Base-by-base conservation (phyloP, 2,797 vertebrate species). In the Tinamus major region DNA sequence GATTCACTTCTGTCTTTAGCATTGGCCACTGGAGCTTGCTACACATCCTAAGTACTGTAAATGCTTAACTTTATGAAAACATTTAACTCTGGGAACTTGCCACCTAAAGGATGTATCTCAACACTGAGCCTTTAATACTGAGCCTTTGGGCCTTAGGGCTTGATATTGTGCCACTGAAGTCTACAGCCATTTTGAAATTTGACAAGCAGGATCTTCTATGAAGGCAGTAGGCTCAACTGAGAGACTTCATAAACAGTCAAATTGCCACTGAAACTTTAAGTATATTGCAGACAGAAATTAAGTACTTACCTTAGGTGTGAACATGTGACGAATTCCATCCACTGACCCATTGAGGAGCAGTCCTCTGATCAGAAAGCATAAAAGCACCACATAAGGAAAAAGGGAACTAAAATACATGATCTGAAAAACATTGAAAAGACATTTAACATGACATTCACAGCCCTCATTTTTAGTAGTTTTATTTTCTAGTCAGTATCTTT, bases 381-480 rank as follows among this genome's bases (percentile, higher is more conserved):
- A 95, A 96, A 99, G 97, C 83, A 99, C 99, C 85, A 99, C 97
- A 55, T 99, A 99, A 3, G 99, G 99, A 90, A 99, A 99, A 92
- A 99, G 97, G 85, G 99, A 99, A 97, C 99, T 99, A 98, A 99
- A 99, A 97, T 99, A 99, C 99, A 99, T 99, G 93, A 99, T 98
- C 99, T 99, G 98, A 35, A 97, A 96, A 88, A 92, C 69, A 97
- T 91, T 41, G 85, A 82, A 85, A 83, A 85, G 19, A 79, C 68
- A 68, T 69, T 63, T 72, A 71, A 76, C 29, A 33, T 39, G 13
- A 79, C 48, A 84, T 71, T 20, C 31, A 11, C 7, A 1, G 10
- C 51, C 8, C 71, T 87, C 4, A 39, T 63, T 83, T 69, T 87
- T 33, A 83, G 29, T 11, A 67, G 35, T 37, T 76, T 92, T 59